Evolutionary conservation across 2,888 invertebrate genomes (phyloP).

Genomic region (Opisthograptis luteolata): DNA sequence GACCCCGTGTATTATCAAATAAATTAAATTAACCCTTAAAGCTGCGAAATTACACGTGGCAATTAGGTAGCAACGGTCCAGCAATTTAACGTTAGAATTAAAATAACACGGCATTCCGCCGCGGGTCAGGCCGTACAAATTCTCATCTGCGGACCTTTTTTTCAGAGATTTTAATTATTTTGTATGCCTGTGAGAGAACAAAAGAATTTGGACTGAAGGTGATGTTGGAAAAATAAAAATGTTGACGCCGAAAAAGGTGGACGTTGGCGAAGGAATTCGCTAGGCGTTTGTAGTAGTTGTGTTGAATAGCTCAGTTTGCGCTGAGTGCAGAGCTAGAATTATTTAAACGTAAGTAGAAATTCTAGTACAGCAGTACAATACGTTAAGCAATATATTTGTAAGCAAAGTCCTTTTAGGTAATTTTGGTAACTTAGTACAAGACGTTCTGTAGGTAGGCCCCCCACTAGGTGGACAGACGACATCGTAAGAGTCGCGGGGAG

Average conservation of each 20-base stretch:
- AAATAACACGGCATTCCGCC: slow-evolving; percentile 56
- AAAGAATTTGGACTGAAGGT: slow-evolving; percentile 55
- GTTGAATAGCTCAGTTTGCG: slow-evolving; percentile 1
- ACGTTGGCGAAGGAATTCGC: slow-evolving; percentile 34
- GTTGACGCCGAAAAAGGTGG: slow-evolving; percentile 35
- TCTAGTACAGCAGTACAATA: background rate
- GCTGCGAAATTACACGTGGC: slow-evolving; percentile 64
- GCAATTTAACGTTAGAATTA: slow-evolving; percentile 65
- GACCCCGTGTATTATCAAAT: slow-evolving; percentile 52
- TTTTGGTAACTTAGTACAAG: too few species aligned
- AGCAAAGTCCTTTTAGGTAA: too few species aligned
- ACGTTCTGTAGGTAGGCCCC: too few species aligned
- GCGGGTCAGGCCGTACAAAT: slow-evolving; percentile 33
- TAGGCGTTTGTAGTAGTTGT: slow-evolving; percentile 12
- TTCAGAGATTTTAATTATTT: slow-evolving; percentile 60
- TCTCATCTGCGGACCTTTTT: slow-evolving; percentile 49
- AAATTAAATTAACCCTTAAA: slow-evolving; percentile 70
- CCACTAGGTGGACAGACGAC: too few species aligned
- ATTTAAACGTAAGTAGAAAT: slow-evolving; percentile 4
- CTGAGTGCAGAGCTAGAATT: slow-evolving; percentile 2
- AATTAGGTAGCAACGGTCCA: slow-evolving; percentile 63
- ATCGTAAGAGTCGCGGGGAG: too few species aligned
- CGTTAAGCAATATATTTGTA: background rate
- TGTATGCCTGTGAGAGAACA: slow-evolving; percentile 42
- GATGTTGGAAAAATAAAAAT: slow-evolving; percentile 39